These are phyloP conservation scores for Craterocephalus amniculus DNA, from an alignment of 2,797 vertebrate species.

Conservation along the genomic window DNA sequence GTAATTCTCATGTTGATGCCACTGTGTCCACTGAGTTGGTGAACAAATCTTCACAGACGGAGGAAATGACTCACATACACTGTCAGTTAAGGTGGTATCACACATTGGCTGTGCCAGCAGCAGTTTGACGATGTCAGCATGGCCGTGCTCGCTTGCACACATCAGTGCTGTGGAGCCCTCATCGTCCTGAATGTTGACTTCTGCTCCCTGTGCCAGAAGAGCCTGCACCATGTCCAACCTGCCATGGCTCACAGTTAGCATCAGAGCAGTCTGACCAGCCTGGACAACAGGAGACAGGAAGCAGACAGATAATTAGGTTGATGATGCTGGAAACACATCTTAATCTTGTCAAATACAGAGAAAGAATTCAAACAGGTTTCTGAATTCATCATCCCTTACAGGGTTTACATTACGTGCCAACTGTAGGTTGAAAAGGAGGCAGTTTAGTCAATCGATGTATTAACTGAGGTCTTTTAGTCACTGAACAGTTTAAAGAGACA, in stretches of 20 bases:
- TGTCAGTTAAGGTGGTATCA: slow-evolving; percentile 90
- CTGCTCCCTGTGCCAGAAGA: slow-evolving; percentile 89
- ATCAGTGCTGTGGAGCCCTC: slow-evolving; percentile 97
- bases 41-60: slow-evolving; percentile 4
- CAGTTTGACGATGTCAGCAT: slow-evolving; percentile 91
- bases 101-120: slow-evolving; percentile 90
- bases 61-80: slow-evolving; percentile 81
- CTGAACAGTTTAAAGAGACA: neutral
- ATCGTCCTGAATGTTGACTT: slow-evolving; percentile 94
- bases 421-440: neutral
- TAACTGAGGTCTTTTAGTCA: neutral
- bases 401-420: neutral
- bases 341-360: neutral
- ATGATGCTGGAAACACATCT: neutral
- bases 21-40: neutral
- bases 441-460: neutral
- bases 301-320: neutral
- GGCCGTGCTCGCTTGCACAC: slow-evolving; percentile 97
- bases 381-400: neutral
- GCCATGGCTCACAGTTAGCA: slow-evolving; percentile 97
- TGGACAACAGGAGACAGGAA: slow-evolving; percentile 45
- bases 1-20: slow-evolving; percentile 25
- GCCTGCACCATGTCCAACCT: slow-evolving; percentile 94
- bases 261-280: slow-evolving; percentile 97
- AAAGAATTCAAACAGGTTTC: neutral